Percentiles rank a stretch among this genome's conserved stretches.
phyloP scores from a whole-genome alignment of 1,140 invertebrate species.

The Manduca sexta region DNA sequence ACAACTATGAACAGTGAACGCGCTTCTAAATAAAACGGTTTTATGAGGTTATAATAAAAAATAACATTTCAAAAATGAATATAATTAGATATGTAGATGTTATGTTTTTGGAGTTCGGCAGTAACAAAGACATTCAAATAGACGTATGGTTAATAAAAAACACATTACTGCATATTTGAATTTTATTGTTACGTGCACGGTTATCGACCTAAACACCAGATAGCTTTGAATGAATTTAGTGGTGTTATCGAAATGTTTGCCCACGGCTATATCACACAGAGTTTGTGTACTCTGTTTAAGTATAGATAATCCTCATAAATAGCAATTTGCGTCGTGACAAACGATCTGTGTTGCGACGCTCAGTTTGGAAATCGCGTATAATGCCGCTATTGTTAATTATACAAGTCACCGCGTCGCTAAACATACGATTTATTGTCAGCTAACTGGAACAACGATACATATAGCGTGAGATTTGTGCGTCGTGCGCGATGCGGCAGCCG shows the following conservation, averaged over 20 bases:
- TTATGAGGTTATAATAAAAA: no score
- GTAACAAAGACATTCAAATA: no score
- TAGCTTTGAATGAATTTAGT: background rate
- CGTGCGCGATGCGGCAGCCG: slow-evolving; percentile 29
- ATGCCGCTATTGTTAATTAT: slow-evolving; percentile 66
- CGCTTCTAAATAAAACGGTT: background rate
- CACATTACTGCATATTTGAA: background rate
- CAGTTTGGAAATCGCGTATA: slow-evolving; percentile 65
- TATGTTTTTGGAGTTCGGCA: no score
- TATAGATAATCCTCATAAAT: slow-evolving; percentile 66
- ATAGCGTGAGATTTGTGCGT: slow-evolving; percentile 50
- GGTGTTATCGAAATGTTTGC: background rate
- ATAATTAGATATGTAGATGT: no score
- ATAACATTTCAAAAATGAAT: no score
- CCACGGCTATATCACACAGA: slow-evolving; percentile 8
- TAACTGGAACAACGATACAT: slow-evolving; percentile 56
- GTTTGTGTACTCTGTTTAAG: slow-evolving; percentile 28
- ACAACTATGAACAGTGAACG: slow-evolving; percentile 9
- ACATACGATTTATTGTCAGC: slow-evolving; percentile 66
- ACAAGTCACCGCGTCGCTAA: slow-evolving; percentile 61
- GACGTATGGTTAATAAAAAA: background rate
- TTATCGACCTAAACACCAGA: background rate
- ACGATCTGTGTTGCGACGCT: slow-evolving; percentile 47
- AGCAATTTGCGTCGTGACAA: slow-evolving; percentile 66
- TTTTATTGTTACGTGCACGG: background rate